These are phyloP conservation scores for Apus apus DNA, from an alignment of 2,113 vertebrate genomes.

Conservation along the genomic window DNA sequence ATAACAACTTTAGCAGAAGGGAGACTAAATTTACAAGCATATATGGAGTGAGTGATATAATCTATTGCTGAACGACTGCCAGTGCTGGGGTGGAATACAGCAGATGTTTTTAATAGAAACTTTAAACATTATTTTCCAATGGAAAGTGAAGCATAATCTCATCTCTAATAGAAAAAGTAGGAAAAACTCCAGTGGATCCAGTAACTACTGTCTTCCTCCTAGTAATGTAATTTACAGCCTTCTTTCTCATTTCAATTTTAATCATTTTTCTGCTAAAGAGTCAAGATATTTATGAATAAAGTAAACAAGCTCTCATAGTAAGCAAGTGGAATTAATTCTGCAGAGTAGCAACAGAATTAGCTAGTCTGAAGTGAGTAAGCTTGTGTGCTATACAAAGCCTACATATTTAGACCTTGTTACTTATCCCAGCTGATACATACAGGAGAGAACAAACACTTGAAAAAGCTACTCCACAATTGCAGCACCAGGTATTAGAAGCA, in stretches of 20 bases:
- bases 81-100: constrained; percentile 36
- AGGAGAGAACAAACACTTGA: neutral
- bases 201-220: neutral
- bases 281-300: neutral
- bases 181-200: neutral
- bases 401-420: neutral
- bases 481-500: neutral
- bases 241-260: neutral
- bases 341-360: neutral
- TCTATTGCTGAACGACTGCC: neutral
- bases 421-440: neutral
- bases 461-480: neutral
- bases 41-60: constrained; percentile 51
- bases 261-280: neutral
- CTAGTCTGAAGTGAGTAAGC: neutral
- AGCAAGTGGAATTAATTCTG: neutral
- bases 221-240: neutral
- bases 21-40: constrained; percentile 31
- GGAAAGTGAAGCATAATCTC: constrained; percentile 34
- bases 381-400: neutral
- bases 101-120: constrained; percentile 60
- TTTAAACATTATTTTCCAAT: constrained; percentile 44
- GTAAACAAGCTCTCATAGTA: neutral
- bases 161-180: neutral
- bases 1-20: constrained; percentile 51